Evolutionary conservation across 1,140 invertebrate species (phyloP).

Genomic region (Caligus rogercresseyi): DNA sequence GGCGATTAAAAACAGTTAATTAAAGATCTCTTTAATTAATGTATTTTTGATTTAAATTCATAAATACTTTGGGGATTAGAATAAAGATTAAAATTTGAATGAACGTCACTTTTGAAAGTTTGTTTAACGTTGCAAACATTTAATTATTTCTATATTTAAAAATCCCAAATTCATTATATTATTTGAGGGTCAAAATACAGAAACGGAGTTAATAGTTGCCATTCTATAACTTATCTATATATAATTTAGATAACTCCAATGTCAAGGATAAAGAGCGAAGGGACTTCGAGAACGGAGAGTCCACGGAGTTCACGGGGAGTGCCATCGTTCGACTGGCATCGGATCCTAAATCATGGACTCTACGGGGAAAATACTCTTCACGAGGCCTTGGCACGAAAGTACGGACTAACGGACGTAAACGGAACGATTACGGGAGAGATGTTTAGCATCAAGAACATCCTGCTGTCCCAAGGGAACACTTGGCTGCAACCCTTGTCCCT

Average conservation of each 20-base stretch:
- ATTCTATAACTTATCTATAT: background rate
- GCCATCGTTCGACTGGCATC: background rate
- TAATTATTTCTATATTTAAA: too few relatives aligned
- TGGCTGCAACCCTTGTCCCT: background rate
- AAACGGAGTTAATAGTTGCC: too few relatives aligned
- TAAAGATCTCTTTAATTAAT: too few relatives aligned
- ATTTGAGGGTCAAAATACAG: too few relatives aligned
- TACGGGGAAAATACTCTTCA: constrained; percentile 1
- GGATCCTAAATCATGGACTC: background rate
- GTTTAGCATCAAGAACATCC: background rate
- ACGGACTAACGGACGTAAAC: constrained; percentile 10
- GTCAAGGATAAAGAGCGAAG: background rate
- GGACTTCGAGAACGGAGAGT: constrained; percentile 3
- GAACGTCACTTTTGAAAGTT: too few relatives aligned
- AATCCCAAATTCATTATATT: too few relatives aligned
- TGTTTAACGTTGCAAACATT: background rate
- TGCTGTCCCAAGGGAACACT: background rate
- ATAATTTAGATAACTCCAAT: background rate
- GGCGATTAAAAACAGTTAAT: too few relatives aligned
- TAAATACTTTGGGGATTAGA: too few relatives aligned
- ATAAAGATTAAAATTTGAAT: too few relatives aligned
- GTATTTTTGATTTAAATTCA: too few relatives aligned
- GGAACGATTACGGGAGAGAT: constrained; percentile 4
- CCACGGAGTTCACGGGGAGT: constrained; percentile 11
- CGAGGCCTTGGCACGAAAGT: constrained; percentile 5